Evolutionary conservation across 2,113 vertebrate genomes (phyloP).

Genomic region (Rynchops niger): DNA sequence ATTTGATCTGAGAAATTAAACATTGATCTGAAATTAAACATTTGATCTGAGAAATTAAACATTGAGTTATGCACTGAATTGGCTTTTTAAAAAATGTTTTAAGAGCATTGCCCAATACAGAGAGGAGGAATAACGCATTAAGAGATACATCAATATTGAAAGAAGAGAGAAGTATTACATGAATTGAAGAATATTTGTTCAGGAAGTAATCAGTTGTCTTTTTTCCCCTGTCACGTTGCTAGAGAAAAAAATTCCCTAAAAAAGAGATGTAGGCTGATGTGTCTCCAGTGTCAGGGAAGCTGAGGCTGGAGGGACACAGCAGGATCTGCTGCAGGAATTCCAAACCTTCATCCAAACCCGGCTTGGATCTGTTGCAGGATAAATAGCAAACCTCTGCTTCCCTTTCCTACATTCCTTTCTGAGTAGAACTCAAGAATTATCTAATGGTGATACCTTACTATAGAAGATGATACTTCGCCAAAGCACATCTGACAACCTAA

Average conservation of each 20-base stretch:
- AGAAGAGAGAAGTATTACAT: accelerated
- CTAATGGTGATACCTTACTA: not conserved
- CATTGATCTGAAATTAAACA: not conserved
- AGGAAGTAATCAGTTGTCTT: not conserved
- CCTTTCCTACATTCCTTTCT: not conserved
- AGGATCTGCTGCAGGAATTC: not conserved
- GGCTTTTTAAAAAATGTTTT: not conserved
- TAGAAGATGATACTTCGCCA: not conserved
- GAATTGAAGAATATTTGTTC: not conserved
- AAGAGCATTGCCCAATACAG: not conserved
- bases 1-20: not conserved
- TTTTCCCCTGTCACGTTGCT: not conserved
- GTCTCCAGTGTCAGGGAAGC: not conserved
- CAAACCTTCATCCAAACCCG: not conserved
- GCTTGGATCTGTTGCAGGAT: not conserved
- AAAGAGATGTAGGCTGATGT: not conserved
- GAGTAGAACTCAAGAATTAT: not conserved
- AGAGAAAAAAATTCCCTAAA: not conserved
- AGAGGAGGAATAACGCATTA: not conserved
- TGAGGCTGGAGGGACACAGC: not conserved
- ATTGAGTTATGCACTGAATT: not conserved
- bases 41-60: not conserved
- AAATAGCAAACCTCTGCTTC: not conserved
- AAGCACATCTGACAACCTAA: not conserved
- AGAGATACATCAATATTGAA: not conserved